Conservation (phyloP, 2,113 vertebrate genomes). For the Anser cygnoides region DNA sequence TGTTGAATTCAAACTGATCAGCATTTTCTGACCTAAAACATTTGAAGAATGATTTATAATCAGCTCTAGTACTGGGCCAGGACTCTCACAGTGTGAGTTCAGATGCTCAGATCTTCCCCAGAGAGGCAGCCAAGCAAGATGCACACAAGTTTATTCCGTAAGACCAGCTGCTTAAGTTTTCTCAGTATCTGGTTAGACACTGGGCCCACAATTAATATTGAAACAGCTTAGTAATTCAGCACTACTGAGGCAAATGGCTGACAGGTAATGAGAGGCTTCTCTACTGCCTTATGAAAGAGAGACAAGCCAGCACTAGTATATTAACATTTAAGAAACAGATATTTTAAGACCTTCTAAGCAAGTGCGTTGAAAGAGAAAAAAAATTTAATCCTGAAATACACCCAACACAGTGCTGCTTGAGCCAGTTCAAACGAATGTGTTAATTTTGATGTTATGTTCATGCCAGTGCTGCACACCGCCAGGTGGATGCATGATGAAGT, state of each 20-base stretch:
- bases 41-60: no score
- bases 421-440: neutral
- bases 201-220: neutral
- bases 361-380: neutral
- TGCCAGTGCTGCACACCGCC: accelerated
- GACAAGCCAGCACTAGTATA: neutral
- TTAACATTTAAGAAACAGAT: neutral
- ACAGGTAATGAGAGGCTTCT: neutral
- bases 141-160: neutral
- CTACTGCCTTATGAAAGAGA: neutral
- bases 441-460: neutral
- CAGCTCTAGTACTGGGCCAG: neutral
- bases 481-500: neutral
- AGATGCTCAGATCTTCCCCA: neutral
- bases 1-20: neutral
- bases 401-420: neutral
- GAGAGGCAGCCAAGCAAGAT: neutral
- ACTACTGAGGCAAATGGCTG: neutral
- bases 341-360: neutral
- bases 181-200: neutral
- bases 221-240: neutral
- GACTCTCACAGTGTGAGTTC: neutral
- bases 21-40: neutral
- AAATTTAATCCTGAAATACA: neutral
- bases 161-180: neutral